These are phyloP conservation scores for Otolemur garnettii DNA, from an alignment of 2,113 vertebrate species.

Conservation along the genomic window DNA sequence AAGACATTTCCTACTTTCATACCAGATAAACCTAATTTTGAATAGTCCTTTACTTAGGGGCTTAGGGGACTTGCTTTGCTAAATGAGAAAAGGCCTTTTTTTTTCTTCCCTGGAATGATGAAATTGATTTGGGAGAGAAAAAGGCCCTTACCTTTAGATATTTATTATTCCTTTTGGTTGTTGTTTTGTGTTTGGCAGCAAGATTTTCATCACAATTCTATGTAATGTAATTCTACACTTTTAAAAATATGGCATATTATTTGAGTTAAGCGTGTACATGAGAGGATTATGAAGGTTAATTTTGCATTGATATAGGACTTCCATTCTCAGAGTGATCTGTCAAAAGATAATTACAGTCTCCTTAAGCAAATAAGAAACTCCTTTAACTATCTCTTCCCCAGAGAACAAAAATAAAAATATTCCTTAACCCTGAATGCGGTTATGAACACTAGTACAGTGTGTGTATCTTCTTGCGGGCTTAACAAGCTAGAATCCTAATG, in stretches of 20 bases:
- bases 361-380: not conserved
- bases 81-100: not conserved
- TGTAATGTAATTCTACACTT: not conserved
- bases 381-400: not conserved
- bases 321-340: not conserved
- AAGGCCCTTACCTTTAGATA: not conserved
- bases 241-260: not conserved
- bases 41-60: not conserved
- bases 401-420: not conserved
- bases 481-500: not conserved
- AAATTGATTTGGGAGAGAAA: not conserved
- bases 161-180: not conserved
- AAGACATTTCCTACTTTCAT: not conserved
- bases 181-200: not conserved
- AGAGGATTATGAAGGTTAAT: not conserved
- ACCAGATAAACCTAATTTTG: not conserved
- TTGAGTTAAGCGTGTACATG: not conserved
- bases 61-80: not conserved
- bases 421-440: not conserved
- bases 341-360: not conserved
- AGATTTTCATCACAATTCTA: not conserved
- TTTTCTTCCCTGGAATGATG: not conserved
- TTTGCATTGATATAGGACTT: not conserved
- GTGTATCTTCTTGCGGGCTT: not conserved
- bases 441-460: not conserved